Conservation (phyloP, 2,113 vertebrate species). For the Sceloporus undulatus region DNA sequence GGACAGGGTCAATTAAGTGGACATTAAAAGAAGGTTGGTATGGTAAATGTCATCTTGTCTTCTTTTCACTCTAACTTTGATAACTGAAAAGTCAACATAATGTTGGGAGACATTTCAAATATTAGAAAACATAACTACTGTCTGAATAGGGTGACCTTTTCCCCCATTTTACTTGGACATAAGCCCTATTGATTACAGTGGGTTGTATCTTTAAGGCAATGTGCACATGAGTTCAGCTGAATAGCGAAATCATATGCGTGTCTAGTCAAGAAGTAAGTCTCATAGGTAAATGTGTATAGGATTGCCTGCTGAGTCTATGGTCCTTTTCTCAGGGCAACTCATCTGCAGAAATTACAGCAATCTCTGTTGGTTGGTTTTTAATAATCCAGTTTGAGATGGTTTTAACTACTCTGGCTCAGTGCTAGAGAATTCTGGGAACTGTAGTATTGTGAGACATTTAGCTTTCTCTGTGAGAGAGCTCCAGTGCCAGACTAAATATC, state of each 20-base stretch:
- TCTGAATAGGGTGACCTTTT: background rate
- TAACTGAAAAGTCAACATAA: conserved; percentile 12
- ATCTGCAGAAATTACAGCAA: background rate
- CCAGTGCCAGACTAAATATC: too few species aligned
- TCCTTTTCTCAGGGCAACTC: background rate
- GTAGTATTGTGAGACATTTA: too few species aligned
- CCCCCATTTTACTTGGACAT: background rate
- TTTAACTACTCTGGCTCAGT: too few species aligned
- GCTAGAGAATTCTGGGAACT: too few species aligned
- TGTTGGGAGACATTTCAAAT: background rate
- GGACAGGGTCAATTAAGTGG: conserved; percentile 96
- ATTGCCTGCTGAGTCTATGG: background rate
- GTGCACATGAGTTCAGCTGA: background rate
- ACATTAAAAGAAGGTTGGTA: conserved; percentile 96
- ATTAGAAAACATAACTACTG: conserved; percentile 3
- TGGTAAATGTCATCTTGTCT: conserved; percentile 8
- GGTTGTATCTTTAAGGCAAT: background rate
- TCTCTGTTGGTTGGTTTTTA: background rate
- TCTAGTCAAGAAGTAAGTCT: background rate
- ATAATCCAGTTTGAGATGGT: too few species aligned
- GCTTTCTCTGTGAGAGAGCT: too few species aligned
- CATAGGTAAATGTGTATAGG: background rate
- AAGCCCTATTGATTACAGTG: background rate
- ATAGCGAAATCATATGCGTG: background rate
- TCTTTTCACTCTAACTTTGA: background rate